Conservation (phyloP, 2,888 invertebrate genomes). For the Camptogramma bilineatum region DNA sequence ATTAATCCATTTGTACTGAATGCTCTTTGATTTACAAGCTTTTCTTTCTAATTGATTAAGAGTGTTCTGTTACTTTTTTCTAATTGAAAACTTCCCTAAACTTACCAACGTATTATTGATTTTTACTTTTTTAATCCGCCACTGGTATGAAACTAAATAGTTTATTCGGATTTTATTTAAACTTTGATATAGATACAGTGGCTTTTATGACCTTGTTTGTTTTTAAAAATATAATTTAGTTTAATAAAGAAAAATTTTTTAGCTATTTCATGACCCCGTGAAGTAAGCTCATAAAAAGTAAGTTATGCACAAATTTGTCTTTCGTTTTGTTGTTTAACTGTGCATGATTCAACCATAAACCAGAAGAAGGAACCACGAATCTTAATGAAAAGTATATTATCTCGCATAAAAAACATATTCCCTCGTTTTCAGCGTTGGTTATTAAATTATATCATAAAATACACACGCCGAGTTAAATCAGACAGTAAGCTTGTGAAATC, state of each 20-base stretch:
- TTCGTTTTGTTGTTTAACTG: slow-evolving; percentile 13
- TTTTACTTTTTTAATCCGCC: not conserved
- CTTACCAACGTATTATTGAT: not conserved
- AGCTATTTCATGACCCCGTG: not conserved
- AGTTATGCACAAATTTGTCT: slow-evolving; percentile 36
- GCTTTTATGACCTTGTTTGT: not conserved
- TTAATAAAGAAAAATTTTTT: not conserved
- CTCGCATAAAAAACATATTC: slow-evolving; percentile 80
- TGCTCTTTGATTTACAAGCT: slow-evolving; percentile 52
- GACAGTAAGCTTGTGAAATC: slow-evolving; percentile 76
- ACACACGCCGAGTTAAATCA: slow-evolving; percentile 79
- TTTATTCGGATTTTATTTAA: too few species aligned
- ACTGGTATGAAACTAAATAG: too few species aligned
- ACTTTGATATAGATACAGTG: too few species aligned
- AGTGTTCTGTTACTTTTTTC: slow-evolving; percentile 2
- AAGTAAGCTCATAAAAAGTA: slow-evolving; percentile 22
- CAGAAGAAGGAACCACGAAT: slow-evolving; percentile 66
- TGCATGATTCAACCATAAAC: slow-evolving; percentile 18
- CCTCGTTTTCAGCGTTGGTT: slow-evolving; percentile 75
- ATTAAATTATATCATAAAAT: slow-evolving; percentile 84
- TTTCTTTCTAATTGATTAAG: slow-evolving; percentile 44
- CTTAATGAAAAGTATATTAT: slow-evolving; percentile 82
- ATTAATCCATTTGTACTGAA: slow-evolving; percentile 55
- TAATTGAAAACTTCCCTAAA: not conserved
- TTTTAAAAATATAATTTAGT: not conserved